A percentile compares a stretch with the other conserved stretches of the same genome.
Conservation (phyloP, 2,113 vertebrate genomes). For the Seriola dumerili region DNA sequence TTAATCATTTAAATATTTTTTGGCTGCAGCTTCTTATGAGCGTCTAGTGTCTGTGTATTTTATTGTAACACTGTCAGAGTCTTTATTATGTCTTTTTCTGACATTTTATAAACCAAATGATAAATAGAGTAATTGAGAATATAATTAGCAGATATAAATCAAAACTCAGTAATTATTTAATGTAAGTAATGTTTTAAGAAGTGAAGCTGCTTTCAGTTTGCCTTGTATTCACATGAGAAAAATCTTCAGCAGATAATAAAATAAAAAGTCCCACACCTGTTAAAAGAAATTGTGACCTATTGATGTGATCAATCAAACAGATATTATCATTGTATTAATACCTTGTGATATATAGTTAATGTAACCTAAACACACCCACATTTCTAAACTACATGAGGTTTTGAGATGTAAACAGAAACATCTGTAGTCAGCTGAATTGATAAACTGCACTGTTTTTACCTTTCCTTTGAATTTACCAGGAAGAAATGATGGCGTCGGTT, state of each 20-base stretch:
- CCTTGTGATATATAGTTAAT: neutral
- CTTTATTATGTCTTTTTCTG: too few species aligned
- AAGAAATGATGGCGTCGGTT: neutral
- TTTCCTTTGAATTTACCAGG: slow-evolving; percentile 10
- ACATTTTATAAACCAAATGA: too few species aligned
- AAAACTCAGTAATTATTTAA: too few species aligned
- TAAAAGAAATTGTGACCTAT: neutral
- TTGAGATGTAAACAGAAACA: neutral
- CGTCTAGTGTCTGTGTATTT: too few species aligned
- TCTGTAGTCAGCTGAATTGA: neutral
- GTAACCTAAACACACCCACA: neutral
- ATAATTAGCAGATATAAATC: too few species aligned
- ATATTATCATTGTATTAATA: neutral
- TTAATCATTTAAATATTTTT: too few species aligned
- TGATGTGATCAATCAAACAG: neutral
- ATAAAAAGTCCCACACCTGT: neutral
- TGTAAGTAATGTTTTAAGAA: too few species aligned
- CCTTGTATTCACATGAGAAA: neutral
- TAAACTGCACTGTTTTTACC: neutral
- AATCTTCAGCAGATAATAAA: too few species aligned
- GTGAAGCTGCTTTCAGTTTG: neutral
- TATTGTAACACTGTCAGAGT: too few species aligned
- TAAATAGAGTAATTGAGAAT: too few species aligned
- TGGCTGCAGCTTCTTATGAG: too few species aligned
- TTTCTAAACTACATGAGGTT: neutral